phyloP scores from a whole-genome alignment of 2,888 invertebrate genomes.

The Isotomurus palustris region DNA sequence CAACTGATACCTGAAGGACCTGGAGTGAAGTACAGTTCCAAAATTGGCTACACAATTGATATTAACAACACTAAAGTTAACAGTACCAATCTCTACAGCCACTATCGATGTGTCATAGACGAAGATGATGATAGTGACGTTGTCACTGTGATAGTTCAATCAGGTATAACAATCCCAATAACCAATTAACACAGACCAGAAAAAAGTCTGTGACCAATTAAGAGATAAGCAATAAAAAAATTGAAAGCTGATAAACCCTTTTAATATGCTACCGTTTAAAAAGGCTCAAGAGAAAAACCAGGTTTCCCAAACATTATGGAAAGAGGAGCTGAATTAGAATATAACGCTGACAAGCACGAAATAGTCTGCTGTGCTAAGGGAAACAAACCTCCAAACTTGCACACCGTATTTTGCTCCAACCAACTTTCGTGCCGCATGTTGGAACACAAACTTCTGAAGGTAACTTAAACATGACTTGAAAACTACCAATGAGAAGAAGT shows the following conservation, averaged over 20 bases:
- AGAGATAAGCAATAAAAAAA: too few relatives aligned
- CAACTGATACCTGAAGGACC: neutral
- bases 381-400: constrained; percentile 13
- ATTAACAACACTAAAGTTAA: neutral
- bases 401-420: constrained; percentile 21
- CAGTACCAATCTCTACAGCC: constrained; percentile 7
- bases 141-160: constrained; percentile 16
- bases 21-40: constrained; percentile 18
- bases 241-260: too few relatives aligned
- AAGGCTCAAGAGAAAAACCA: neutral
- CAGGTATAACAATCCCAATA: constrained; percentile 9
- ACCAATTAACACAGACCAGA: too few relatives aligned
- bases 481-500: neutral
- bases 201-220: too few relatives aligned
- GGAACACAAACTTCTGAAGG: constrained; percentile 21
- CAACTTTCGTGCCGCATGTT: constrained; percentile 27
- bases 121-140: constrained; percentile 21
- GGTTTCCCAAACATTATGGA: constrained; percentile 14
- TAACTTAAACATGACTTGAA: constrained; percentile 3
- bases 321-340: constrained; percentile 21
- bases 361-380: constrained; percentile 21
- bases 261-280: too few relatives aligned
- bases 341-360: constrained; percentile 20
- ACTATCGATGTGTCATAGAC: constrained; percentile 22
- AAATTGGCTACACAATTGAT: constrained; percentile 21